phyloP scores from a whole-genome alignment of 2,888 invertebrate species.

The Cephus sareptanus region DNA sequence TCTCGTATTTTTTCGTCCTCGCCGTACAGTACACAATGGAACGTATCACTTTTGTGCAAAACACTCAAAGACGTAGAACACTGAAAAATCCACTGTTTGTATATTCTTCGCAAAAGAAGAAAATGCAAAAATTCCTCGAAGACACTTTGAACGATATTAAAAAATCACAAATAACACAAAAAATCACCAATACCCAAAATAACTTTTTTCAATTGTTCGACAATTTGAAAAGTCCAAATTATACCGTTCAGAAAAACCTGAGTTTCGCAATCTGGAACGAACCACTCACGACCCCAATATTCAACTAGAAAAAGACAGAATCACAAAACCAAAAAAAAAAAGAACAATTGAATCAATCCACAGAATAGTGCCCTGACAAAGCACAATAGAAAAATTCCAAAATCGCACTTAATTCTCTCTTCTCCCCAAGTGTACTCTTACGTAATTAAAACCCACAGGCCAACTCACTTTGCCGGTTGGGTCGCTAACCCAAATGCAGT shows the following conservation, averaged over 20 bases:
- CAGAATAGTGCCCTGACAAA: not conserved
- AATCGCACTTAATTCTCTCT: not conserved
- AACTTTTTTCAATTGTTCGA: not conserved
- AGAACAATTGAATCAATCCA: not conserved
- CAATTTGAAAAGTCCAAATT: not conserved
- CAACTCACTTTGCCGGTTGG: constrained; percentile 5
- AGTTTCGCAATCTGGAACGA: not conserved
- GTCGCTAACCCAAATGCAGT: constrained; percentile 49
- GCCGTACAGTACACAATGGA: not conserved
- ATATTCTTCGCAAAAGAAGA: not conserved
- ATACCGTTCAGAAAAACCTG: not conserved
- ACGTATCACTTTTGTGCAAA: not conserved
- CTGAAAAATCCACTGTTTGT: not conserved
- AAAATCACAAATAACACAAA: not conserved
- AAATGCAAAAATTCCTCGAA: not conserved
- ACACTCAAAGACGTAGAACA: not conserved
- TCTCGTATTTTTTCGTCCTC: not conserved
- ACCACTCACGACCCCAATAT: not conserved
- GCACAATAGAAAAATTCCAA: not conserved
- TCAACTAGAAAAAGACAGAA: not conserved
- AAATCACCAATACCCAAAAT: not conserved
- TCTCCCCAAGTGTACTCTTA: not conserved
- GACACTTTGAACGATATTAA: not conserved
- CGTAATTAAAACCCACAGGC: not conserved
- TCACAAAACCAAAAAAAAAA: not conserved